phyloP scores from a whole-genome alignment of 1,140 invertebrate genomes.

The Drosophila parvula region DNA sequence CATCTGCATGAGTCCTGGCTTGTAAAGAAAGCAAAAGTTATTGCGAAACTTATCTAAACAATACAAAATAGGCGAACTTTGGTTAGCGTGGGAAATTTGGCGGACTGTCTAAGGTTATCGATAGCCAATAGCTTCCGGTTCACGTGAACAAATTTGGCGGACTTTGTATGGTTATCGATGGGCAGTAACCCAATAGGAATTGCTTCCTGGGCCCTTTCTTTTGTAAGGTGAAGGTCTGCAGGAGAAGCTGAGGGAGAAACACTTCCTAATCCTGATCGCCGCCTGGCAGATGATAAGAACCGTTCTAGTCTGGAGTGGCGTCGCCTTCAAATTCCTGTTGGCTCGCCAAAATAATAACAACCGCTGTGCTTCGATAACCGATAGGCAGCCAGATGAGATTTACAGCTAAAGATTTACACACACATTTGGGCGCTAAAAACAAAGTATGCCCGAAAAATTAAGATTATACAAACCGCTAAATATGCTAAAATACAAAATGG shows the following conservation, averaged over 20 bases:
- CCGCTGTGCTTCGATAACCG: neutral
- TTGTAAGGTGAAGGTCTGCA: too few species aligned
- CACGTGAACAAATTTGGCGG: too few species aligned
- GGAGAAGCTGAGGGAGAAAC: neutral
- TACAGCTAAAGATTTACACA: neutral
- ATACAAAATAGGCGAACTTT: neutral
- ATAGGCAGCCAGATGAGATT: neutral
- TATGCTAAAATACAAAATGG: too few species aligned
- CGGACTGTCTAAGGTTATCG: too few species aligned
- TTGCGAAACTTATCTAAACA: neutral
- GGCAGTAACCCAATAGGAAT: too few species aligned
- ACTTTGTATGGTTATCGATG: too few species aligned
- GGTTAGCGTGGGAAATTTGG: too few species aligned
- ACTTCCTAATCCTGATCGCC: neutral
- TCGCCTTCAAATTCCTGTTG: neutral
- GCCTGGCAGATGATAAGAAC: neutral
- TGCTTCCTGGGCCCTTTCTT: neutral
- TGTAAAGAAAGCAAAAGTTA: slow-evolving; percentile 8
- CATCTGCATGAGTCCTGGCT: neutral
- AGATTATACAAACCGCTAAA: too few species aligned
- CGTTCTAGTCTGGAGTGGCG: neutral
- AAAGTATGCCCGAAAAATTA: neutral
- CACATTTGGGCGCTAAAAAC: neutral
- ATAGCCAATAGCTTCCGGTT: too few species aligned
- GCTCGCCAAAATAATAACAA: neutral